Evolutionary conservation across 2,888 invertebrate genomes (phyloP).

Genomic region (Bellardia bayeri): DNA sequence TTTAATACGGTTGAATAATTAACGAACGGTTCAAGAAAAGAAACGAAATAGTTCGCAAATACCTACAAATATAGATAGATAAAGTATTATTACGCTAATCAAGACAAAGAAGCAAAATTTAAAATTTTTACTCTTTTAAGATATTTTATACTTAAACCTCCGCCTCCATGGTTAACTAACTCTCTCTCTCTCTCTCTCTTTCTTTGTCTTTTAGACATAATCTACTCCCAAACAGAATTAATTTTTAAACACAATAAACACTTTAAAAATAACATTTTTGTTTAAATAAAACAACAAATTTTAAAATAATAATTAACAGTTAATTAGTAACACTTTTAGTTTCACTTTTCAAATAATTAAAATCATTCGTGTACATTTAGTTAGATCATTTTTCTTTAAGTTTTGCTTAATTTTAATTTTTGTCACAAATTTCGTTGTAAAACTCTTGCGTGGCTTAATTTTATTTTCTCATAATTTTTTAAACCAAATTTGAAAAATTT

Average conservation of each 20-base stretch:
- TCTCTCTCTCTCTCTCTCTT: not conserved
- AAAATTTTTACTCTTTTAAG: conserved; percentile 17
- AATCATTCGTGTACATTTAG: not conserved
- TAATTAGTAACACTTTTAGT: conserved; percentile 57
- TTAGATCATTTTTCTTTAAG: conserved; percentile 10
- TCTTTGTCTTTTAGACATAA: not conserved
- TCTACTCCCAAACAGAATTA: not conserved
- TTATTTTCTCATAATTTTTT: conserved; percentile 29
- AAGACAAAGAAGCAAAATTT: not conserved
- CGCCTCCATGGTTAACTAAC: not conserved
- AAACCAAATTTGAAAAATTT: conserved; percentile 51
- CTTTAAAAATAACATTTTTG: conserved; percentile 12
- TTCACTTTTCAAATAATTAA: conserved; percentile 51
- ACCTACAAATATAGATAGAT: not conserved
- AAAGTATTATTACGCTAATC: conserved; percentile 12
- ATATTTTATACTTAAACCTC: conserved; percentile 32
- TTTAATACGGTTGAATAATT: conserved; percentile 58
- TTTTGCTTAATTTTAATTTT: conserved; percentile 19
- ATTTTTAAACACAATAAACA: conserved; percentile 28
- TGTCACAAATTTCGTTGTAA: conserved; percentile 12
- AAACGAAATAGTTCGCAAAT: conserved; percentile 15
- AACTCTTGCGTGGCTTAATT: conserved; percentile 54
- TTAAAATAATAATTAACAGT: conserved; percentile 16
- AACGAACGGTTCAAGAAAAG: conserved; percentile 45
- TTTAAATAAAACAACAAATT: conserved; percentile 37